Conservation (phyloP, 2,113 vertebrate species). For the Proterorhinus semilunaris region DNA sequence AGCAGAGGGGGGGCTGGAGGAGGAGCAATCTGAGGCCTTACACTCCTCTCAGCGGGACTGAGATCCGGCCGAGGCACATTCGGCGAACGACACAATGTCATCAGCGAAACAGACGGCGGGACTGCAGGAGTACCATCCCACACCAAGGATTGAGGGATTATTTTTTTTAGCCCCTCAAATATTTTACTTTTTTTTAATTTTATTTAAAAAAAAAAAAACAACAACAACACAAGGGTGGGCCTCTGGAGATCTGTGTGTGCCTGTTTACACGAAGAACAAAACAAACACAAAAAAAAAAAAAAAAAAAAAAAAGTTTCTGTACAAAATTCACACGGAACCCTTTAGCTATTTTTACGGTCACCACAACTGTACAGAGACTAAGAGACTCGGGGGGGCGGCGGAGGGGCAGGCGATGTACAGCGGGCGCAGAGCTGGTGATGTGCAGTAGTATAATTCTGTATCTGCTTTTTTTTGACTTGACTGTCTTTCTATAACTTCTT, state of each 20-base stretch:
- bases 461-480: slow-evolving; percentile 97
- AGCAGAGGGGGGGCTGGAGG: slow-evolving; percentile 78
- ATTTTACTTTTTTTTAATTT: slow-evolving; percentile 15
- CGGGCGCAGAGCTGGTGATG: slow-evolving; percentile 48
- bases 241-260: slow-evolving; percentile 90
- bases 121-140: slow-evolving; percentile 48
- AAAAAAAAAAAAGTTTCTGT: slow-evolving; percentile 74
- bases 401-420: slow-evolving; percentile 61
- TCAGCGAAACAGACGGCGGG: slow-evolving; percentile 47
- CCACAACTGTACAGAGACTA: slow-evolving; percentile 88
- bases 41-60: slow-evolving; percentile 97
- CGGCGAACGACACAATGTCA: slow-evolving; percentile 50
- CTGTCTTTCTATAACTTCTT: slow-evolving; percentile 97
- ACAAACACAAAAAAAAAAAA: slow-evolving; percentile 31
- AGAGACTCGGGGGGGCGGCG: slow-evolving; percentile 1
- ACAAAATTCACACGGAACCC: slow-evolving; percentile 93
- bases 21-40: slow-evolving; percentile 69
- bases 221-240: slow-evolving; percentile 69
- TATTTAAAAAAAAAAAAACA: not conserved
- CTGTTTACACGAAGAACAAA: slow-evolving; percentile 89
- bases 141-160: slow-evolving; percentile 34
- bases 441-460: slow-evolving; percentile 95
- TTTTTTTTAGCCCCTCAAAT: slow-evolving; percentile 13
- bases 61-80: slow-evolving; percentile 77
- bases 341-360: slow-evolving; percentile 95